phyloP scores from a whole-genome alignment of 2,888 invertebrate genomes.

The Lycophotia porphyrea region DNA sequence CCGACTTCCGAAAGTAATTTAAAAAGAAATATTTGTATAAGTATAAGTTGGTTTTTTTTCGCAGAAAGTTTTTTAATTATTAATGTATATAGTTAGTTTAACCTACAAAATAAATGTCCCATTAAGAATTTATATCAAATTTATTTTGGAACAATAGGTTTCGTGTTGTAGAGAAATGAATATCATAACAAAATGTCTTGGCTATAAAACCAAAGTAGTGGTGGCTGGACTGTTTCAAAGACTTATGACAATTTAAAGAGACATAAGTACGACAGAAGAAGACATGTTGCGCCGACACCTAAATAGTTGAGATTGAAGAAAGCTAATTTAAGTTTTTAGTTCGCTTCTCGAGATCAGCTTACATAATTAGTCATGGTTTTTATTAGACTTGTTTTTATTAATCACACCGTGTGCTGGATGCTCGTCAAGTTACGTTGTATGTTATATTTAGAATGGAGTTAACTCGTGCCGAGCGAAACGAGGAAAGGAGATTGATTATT shows the following conservation, averaged over 20 bases:
- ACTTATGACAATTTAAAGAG: background rate
- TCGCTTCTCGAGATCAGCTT: background rate
- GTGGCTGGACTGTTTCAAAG: background rate
- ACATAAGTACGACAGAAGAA: background rate
- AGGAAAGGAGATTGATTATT: background rate
- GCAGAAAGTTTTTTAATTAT: too few species aligned
- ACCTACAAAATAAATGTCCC: too few species aligned
- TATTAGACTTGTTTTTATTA: constrained; percentile 9
- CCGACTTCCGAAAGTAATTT: too few species aligned
- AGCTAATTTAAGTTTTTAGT: background rate
- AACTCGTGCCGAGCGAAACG: background rate
- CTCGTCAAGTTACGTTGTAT: background rate
- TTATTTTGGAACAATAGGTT: background rate
- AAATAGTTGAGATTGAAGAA: background rate
- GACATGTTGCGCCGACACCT: background rate
- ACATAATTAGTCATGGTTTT: constrained; percentile 7
- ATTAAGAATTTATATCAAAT: too few species aligned
- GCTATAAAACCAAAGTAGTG: background rate
- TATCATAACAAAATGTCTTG: background rate
- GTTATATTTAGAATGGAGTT: constrained; percentile 19
- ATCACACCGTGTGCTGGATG: background rate
- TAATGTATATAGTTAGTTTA: too few species aligned
- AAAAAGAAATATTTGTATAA: too few species aligned
- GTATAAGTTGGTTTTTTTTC: too few species aligned
- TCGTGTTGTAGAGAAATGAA: background rate